Percentiles rank a stretch among this genome's conserved stretches.
Conservation (phyloP, 2,113 vertebrate species). For the Nycticorax nycticorax region DNA sequence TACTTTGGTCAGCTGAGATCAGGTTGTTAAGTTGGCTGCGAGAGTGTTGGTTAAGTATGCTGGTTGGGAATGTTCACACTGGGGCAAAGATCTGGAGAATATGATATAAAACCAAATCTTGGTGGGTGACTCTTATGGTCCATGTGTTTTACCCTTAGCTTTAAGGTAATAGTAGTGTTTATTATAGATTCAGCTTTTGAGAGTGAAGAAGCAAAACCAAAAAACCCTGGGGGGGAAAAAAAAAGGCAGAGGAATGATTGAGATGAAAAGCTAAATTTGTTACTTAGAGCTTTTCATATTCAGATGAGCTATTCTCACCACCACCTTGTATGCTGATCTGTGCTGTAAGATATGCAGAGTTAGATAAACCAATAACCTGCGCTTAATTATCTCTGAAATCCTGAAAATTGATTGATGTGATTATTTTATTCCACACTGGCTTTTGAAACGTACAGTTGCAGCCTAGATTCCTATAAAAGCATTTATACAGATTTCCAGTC, state of each 20-base stretch:
- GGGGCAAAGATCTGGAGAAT: neutral
- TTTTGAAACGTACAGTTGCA: neutral
- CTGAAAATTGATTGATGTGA: neutral
- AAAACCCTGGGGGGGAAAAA: neutral
- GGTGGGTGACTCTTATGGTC: neutral
- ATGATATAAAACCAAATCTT: neutral
- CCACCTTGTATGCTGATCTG: neutral
- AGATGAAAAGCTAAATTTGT: neutral
- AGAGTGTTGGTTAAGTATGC: neutral
- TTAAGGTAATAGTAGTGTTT: neutral
- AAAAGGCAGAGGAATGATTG: neutral
- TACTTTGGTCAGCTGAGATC: neutral
- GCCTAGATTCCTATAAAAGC: neutral
- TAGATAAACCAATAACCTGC: neutral
- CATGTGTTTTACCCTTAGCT: neutral
- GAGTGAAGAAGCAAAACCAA: neutral
- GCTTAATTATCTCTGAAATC: neutral
- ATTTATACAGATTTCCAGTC: neutral
- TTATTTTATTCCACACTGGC: neutral
- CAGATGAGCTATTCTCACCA: neutral
- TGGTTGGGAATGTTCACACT: neutral
- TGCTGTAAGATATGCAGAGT: neutral
- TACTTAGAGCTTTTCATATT: neutral
- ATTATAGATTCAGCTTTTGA: neutral
- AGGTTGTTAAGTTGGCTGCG: neutral